A percentile compares a stretch with the other conserved stretches of the same genome.
Conservation (phyloP, 1,140 invertebrate species). For the Lepeophtheirus salmonis region DNA sequence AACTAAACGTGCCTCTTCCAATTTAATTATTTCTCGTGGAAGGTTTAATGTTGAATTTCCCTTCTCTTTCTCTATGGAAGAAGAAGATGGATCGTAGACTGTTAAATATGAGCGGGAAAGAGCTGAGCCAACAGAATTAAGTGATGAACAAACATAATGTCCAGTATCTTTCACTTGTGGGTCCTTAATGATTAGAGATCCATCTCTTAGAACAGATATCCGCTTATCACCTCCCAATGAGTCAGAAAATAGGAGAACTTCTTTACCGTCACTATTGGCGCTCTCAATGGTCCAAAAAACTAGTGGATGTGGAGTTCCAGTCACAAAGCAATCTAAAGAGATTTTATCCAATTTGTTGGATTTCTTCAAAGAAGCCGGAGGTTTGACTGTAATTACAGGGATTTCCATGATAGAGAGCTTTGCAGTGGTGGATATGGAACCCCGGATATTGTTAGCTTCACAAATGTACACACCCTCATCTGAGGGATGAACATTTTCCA, state of each 20-base stretch:
- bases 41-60: neutral
- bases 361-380: conserved; percentile 2
- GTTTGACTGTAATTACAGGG: conserved; percentile 16
- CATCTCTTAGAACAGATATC: neutral
- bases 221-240: neutral
- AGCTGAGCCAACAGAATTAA: conserved; percentile 10
- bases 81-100: conserved; percentile 5
- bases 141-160: conserved; percentile 7
- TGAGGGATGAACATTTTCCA: conserved; percentile 12
- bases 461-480: conserved; percentile 16
- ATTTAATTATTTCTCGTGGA: neutral
- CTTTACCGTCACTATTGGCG: neutral
- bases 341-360: neutral
- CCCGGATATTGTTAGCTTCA: conserved; percentile 9
- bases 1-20: conserved; percentile 1
- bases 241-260: neutral
- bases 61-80: neutral
- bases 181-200: conserved; percentile 5
- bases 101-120: conserved; percentile 5
- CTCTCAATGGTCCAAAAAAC: conserved; percentile 12
- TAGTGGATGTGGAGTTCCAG: conserved; percentile 9
- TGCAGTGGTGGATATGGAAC: neutral
- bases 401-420: neutral
- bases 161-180: conserved; percentile 1
- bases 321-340: conserved; percentile 7